Evolutionary conservation across 1,140 invertebrate species (phyloP).

Genomic region (Euura saliciscinereae): DNA sequence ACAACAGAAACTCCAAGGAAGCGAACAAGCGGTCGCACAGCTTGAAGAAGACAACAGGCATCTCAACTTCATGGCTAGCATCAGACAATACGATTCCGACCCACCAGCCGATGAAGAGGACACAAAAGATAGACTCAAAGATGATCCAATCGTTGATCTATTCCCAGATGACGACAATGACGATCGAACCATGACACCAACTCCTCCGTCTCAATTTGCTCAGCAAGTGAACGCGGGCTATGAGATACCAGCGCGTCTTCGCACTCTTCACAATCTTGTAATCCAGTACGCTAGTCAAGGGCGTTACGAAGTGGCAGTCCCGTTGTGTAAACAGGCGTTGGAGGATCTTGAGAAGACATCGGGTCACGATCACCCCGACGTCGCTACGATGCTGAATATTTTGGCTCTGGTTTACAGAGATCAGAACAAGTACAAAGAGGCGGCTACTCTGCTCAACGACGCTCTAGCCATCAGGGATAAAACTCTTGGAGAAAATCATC

Average conservation of each 20-base stretch:
- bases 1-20: slow-evolving; percentile 94
- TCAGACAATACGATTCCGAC: slow-evolving; percentile 93
- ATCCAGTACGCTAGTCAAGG: slow-evolving; percentile 99
- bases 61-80: slow-evolving; percentile 96
- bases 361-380: slow-evolving; percentile 98
- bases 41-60: slow-evolving; percentile 98
- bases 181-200: slow-evolving; percentile 88
- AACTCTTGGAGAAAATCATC: slow-evolving; percentile 98
- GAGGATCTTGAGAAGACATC: slow-evolving; percentile 99
- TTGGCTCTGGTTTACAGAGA: slow-evolving; percentile 92
- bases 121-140: slow-evolving; percentile 66
- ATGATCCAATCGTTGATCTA: slow-evolving; percentile 84
- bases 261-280: slow-evolving; percentile 95
- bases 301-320: slow-evolving; percentile 98
- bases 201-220: slow-evolving; percentile 89
- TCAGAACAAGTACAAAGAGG: slow-evolving; percentile 99
- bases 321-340: slow-evolving; percentile 98
- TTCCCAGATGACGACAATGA: slow-evolving; percentile 90
- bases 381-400: slow-evolving; percentile 99
- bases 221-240: slow-evolving; percentile 96
- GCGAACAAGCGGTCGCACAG: slow-evolving; percentile 94
- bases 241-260: slow-evolving; percentile 93
- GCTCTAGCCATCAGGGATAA: slow-evolving; percentile 98
- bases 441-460: slow-evolving; percentile 97
- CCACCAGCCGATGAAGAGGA: slow-evolving; percentile 70